Evolutionary conservation across 2,797 vertebrate species (phyloP), one percentile per base, ranked within the genome.

Genomic region (Gorsachius magnificus): DNA sequence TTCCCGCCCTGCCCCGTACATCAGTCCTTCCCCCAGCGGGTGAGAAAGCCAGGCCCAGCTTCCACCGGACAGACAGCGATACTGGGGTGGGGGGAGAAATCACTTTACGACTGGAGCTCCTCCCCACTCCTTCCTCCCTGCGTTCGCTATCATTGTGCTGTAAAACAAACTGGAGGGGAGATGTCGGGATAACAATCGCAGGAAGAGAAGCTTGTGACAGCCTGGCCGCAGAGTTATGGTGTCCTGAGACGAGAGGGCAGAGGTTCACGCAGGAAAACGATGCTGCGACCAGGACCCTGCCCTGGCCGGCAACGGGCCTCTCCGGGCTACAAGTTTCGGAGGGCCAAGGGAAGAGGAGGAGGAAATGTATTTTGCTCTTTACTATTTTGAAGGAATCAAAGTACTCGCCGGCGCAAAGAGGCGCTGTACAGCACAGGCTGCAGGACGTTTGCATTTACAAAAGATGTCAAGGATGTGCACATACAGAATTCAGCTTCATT

Each of bases 151-250:
- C 89, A 68, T 19, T 60, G 89, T 87, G 82, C 68, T 75, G 54
- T 92, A 85, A 93, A 93, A 83, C 89, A 89, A 92, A 80, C 75
- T 89, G 87, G 57, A 91, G 84, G 72, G 84, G 87, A 89, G 89
- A 97, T 91, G 87, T 75, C 6, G 0, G 92, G 94, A 93, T 91
- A 96, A 96, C 96, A 96, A 97, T 95, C 13, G 2, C 94, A 96
- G 94, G 96, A 96, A 95, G 87, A 86, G 85, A 68, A 68, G 75
- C 58, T 54, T 83, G 76, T 93, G 91, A 96, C 92, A 96, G 92
- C 84, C 71, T 25, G 72, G 72, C 84, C 0, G 0, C 56, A 90
- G 95, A 96, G 71, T 96, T 96, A 96, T 58, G 60, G 81, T 96
- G 95, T 89, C 90, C 83, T 0, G 5, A 90, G 68, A 92, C 0